Base-by-base conservation (phyloP, 2,888 invertebrate genomes). In the Hesperia comma region DNA sequence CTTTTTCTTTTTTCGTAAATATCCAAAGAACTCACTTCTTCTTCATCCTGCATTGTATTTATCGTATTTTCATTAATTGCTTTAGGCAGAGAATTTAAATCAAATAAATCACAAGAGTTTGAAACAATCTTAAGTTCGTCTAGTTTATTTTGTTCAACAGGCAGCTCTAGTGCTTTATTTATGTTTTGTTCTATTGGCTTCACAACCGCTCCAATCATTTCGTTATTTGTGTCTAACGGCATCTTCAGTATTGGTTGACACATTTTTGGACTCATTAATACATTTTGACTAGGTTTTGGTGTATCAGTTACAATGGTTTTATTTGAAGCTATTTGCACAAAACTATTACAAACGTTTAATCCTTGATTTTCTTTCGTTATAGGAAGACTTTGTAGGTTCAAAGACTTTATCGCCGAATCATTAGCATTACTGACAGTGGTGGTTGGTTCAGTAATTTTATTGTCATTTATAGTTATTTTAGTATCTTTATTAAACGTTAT, bases 1-100 rank as follows among this genome's bases (percentile, higher is more conserved):
- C 92, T 87, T 74, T 91, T 90, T 68, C 91, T 81, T 74, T 90
- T 93, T 72, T 94, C 94, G 63, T 94, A 94, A 54, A 93, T 74
- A 74, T 94, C 94, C 74, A 94, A 79, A 15, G 91, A 81, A 73
- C 93, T 93, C 1, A 90, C 67, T 75, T 89, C 90, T 75, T 89
- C 90, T 15, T 92, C 90, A 46, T 77, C 41, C 75, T 83, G 84
- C 14, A 78, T 67, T 62, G 80, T 71, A 75, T 86, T 88, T 32
- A 85, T 79, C 67, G 83, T 79, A 68, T 88, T 74, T 58, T 88
- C 90, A 53, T 88, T 84, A 69, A 90, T 87, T 6, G 90, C 85
- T 75, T 91, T 90, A 51, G 90, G 87, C 72, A 87, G 85, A 26
- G 84, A 69, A 68, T 87, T 91, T 1, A 86, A 75, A 68, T 91